Percentiles rank a stretch among this genome's conserved stretches.
Evolutionary conservation across 2,888 invertebrate genomes (phyloP).

Genomic region (Anagyrus pseudococci): DNA sequence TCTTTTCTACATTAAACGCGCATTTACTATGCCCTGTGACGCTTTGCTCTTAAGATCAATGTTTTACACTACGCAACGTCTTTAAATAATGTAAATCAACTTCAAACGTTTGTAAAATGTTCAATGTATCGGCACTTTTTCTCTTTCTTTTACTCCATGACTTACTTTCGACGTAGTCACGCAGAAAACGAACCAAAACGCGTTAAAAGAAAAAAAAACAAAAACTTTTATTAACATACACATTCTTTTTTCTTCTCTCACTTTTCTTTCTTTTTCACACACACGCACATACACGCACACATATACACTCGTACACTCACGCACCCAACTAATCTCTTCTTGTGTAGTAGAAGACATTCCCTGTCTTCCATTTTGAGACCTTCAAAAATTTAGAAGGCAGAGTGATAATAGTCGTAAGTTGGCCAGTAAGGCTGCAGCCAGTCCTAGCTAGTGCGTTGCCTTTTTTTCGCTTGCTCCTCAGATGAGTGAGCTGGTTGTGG

Average conservation of each 20-base stretch:
- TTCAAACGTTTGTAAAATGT: slow-evolving; percentile 8
- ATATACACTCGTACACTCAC: too few relatives aligned
- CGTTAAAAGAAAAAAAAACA: slow-evolving; percentile 12
- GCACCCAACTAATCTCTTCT: too few relatives aligned
- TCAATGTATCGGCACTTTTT: background rate
- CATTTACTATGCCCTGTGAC: too few relatives aligned
- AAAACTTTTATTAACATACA: slow-evolving; percentile 11
- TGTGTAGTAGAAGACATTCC: background rate
- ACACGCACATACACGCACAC: too few relatives aligned
- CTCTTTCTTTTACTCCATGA: too few relatives aligned
- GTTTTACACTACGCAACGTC: too few relatives aligned
- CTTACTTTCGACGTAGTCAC: too few relatives aligned
- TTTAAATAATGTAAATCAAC: slow-evolving; percentile 19
- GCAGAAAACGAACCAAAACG: background rate
- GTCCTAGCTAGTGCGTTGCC: slow-evolving; percentile 70
- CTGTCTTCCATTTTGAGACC: background rate
- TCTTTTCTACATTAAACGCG: too few relatives aligned
- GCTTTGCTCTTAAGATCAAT: too few relatives aligned
- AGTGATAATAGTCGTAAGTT: slow-evolving; percentile 61
- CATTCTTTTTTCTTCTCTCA: background rate
- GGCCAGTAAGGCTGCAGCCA: slow-evolving; percentile 65
- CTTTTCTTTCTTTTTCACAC: background rate
- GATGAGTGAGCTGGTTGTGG: slow-evolving; percentile 55
- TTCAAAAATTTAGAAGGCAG: slow-evolving; percentile 53
- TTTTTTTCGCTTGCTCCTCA: slow-evolving; percentile 62